Conservation (phyloP, 2,113 vertebrate genomes). For the Tenebrosternarchus preto region DNA sequence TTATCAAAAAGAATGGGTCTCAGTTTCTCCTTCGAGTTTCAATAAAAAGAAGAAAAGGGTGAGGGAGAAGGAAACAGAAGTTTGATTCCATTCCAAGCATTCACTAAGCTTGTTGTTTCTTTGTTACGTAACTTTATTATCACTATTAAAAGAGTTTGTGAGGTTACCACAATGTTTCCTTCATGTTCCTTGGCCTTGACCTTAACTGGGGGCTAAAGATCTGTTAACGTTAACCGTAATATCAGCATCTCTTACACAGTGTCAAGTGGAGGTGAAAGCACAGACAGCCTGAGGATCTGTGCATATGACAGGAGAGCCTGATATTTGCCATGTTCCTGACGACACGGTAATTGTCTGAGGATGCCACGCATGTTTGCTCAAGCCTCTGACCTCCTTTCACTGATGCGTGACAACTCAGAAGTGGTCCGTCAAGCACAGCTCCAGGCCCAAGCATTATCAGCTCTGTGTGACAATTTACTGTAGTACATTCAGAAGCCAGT, state of each 20-base stretch:
- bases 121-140: background rate
- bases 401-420: conserved; percentile 17
- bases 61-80: background rate
- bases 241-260: conserved; percentile 18
- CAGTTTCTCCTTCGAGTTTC: conserved; percentile 5
- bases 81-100: background rate
- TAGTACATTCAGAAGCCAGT: background rate
- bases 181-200: background rate
- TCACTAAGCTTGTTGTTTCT: background rate
- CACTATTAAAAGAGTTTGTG: background rate
- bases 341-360: conserved; percentile 44
- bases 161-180: background rate
- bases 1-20: conserved; percentile 29
- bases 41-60: background rate
- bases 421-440: conserved; percentile 26
- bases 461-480: background rate
- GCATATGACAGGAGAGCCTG: conserved; percentile 61
- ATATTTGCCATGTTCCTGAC: conserved; percentile 69
- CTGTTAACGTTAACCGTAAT: conserved; percentile 1
- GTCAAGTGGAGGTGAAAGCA: conserved; percentile 18
- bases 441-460: background rate
- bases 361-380: conserved; percentile 35
- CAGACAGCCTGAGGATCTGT: conserved; percentile 50
- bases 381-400: conserved; percentile 52
- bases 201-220: conserved; percentile 12